A percentile compares a stretch with the other conserved stretches of the same genome.
Evolutionary conservation across 2,797 vertebrate species (phyloP).

Genomic region (Tadarida brasiliensis): DNA sequence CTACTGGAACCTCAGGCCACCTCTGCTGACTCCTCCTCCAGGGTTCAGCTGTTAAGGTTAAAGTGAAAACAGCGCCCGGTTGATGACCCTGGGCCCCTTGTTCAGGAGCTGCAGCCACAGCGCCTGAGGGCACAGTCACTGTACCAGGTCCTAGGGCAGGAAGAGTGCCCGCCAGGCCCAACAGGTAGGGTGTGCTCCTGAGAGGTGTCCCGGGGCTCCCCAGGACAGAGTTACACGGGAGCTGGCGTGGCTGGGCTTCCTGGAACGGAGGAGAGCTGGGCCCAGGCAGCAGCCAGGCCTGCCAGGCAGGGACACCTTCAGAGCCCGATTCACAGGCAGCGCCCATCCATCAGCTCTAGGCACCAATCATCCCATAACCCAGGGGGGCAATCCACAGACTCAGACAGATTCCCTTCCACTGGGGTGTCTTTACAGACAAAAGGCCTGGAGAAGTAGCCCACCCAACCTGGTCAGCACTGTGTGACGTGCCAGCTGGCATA

Average conservation of each 20-base stretch:
- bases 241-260: background rate
- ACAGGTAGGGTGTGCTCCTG: background rate
- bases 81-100: background rate
- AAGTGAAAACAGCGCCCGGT: background rate
- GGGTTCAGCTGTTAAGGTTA: background rate
- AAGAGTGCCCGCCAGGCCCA: background rate
- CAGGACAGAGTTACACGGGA: background rate
- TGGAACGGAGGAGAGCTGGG: background rate
- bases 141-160: background rate
- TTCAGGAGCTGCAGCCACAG: background rate
- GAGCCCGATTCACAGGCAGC: background rate
- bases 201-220: conserved; percentile 12
- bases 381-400: background rate
- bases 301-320: conserved; percentile 20
- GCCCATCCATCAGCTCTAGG: background rate
- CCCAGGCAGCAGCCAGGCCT: conserved; percentile 20
- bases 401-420: background rate
- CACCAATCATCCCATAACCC: background rate
- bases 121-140: background rate
- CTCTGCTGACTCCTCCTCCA: background rate
- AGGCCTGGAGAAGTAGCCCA: background rate
- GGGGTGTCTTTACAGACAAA: background rate
- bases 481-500: background rate
- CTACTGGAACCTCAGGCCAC: background rate
- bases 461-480: background rate